Evolutionary conservation across 2,797 vertebrate species (phyloP), one percentile per base, ranked within the genome.

Genomic region (Ptychadena robeensis): DNA sequence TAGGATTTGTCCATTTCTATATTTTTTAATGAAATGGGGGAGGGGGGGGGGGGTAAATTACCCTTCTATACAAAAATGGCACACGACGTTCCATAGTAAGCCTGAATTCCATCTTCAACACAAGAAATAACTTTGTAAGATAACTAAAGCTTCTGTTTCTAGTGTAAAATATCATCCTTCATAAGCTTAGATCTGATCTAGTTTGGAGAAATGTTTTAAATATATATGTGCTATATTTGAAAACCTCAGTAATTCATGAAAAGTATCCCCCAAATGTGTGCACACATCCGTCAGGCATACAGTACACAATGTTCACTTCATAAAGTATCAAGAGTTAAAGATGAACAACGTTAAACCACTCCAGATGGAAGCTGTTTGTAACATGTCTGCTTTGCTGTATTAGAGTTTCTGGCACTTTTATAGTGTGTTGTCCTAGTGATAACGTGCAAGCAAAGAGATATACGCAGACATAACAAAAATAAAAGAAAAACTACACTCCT

Each of bases 371-470:
- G 83, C 81, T 86, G 88, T 89, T 91, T 87, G 86, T 87, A 86
- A 91, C 86, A 90, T 89, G 86, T 86, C 83, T 57, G 73, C 88
- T 90, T 91, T 87, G 82, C 84, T 90, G 86, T 88, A 89, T 90
- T 87, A 89, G 86, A 85, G 82, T 88, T 91, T 88, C 85, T 92
- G 91, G 88, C 89, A 90, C 87, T 92, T 94, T 93, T 92, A 92
- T 88, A 91, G 90, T 87, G 86, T 90, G 86, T 88, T 91, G 88
- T 91, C 88, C 89, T 89, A 90, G 88, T 88, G 90, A 92, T 90
- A 92, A 92, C 86, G 89, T 84, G 88, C 73, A 91, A 92, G 87
- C 85, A 86, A 30, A 86, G 76, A 90, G 86, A 87, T 82, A 90
- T 85, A 81, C 69, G 65, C 71, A 69, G 71, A 64, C 71, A 48